A percentile compares a stretch with the other conserved stretches of the same genome.
phyloP scores from a whole-genome alignment of 1,140 invertebrate genomes.

The Procambarus clarkii region DNA sequence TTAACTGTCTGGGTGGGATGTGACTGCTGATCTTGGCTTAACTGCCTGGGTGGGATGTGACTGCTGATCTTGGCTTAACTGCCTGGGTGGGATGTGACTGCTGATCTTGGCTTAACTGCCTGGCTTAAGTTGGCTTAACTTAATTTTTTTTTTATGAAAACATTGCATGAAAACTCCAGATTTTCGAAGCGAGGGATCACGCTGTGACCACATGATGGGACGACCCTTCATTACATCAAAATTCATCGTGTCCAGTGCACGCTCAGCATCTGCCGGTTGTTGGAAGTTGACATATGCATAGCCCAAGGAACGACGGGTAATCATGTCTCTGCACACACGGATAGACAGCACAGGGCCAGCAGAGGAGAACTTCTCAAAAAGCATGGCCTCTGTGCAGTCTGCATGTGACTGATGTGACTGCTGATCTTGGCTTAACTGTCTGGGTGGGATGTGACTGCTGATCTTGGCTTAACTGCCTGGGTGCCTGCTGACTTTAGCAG shows the following conservation, averaged over 20 bases:
- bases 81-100: too few relatives aligned
- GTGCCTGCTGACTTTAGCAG: too few relatives aligned
- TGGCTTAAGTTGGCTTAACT: too few relatives aligned
- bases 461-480: too few relatives aligned
- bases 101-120: too few relatives aligned
- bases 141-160: constrained; percentile 99
- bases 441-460: too few relatives aligned
- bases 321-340: constrained; percentile 97
- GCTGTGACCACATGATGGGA: constrained; percentile 99
- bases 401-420: too few relatives aligned
- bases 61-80: too few relatives aligned
- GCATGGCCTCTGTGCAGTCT: constrained; percentile 98
- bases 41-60: too few relatives aligned
- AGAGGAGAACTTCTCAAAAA: constrained; percentile 98
- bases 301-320: constrained; percentile 96
- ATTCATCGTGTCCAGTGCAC: constrained; percentile 99
- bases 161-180: constrained; percentile 99
- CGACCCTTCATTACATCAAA: constrained; percentile 98
- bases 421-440: too few relatives aligned
- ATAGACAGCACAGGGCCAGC: constrained; percentile 99
- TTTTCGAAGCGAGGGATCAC: constrained; percentile 98
- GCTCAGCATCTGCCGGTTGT: constrained; percentile 98
- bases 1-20: too few relatives aligned
- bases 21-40: constrained; percentile 93
- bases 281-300: constrained; percentile 99